Evolutionary conservation across 2,797 vertebrate species (phyloP).

Genomic region (Morus bassanus): DNA sequence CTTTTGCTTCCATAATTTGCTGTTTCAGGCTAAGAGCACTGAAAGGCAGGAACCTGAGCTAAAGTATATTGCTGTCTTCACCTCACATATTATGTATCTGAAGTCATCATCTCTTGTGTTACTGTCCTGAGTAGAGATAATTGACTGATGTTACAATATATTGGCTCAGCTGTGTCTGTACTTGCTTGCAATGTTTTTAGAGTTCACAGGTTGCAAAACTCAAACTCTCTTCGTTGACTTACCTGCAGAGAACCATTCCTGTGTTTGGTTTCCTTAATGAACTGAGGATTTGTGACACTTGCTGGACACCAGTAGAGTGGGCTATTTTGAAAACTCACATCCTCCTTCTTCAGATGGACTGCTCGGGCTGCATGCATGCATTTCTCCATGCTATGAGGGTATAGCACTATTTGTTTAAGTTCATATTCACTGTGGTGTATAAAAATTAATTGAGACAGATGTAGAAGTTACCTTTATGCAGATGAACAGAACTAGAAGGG

Average conservation of each 20-base stretch:
- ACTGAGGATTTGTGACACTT: neutral
- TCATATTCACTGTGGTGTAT: neutral
- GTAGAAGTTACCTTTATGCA: neutral
- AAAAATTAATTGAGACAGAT: neutral
- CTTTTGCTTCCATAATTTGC: neutral
- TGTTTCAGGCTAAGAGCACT: neutral
- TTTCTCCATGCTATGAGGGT: neutral
- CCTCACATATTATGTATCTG: neutral
- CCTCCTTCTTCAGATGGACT: neutral
- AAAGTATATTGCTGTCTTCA: neutral
- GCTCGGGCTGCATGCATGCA: neutral
- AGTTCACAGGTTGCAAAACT: neutral
- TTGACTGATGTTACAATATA: neutral
- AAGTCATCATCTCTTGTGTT: neutral
- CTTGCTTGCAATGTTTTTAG: neutral
- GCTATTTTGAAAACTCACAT: neutral
- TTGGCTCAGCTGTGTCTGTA: neutral
- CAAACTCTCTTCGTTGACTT: neutral
- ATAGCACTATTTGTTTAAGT: neutral
- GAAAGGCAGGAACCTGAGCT: neutral
- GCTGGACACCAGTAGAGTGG: neutral
- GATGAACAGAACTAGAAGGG: neutral
- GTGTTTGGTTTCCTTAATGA: neutral
- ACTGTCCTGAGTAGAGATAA: neutral
- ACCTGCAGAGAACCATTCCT: neutral